Base-by-base conservation (phyloP, 2,888 invertebrate genomes). In the Caenorhabditis wallacei region DNA sequence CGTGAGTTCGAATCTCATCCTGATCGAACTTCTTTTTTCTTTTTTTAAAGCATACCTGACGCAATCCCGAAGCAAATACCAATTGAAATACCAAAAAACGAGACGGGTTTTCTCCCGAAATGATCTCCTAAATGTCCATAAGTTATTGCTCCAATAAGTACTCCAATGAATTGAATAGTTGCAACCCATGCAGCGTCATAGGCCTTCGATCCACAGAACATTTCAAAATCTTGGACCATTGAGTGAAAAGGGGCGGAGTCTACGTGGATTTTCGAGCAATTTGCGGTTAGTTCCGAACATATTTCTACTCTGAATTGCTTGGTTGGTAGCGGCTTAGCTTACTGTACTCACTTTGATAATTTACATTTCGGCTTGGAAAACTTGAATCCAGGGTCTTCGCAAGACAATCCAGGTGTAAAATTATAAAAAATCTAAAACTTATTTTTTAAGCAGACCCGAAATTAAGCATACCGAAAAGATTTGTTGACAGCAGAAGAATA, bases 1-100 rank as follows among this genome's bases (percentile, higher is more conserved):
- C 88, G 88, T 86, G 86, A 87, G 89, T 89, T 89, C 88, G 88
- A 89, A 89, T 89, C 89, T 84, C 88, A 83, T 84, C 81, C 80
- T 85, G 80, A 84, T 72, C 82, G 78, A 81, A 80, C 75, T 20
- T 70, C 43, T 54, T 74, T 64, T 63, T 51, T 20, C 7, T 18
- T 48, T 48, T 48, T 48, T 18, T 18, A 18, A 13, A 3, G n/a
- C 72, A 13, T 37, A 85, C 87, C 87, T 46, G 84, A 80, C 2
- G 83, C 84, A 4, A 82, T 71, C 24, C 82, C 87, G 51, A 85
- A 86, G 16, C 64, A 24, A 13, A 86, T 80, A 46, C 87, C 87
- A 16, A 86, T 51, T 2, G 75, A 35, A 3, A 87, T 82, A 2
- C 87, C 87, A 43, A 84, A 51, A 37, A 87, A 51, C 4, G 86